Evolutionary conservation across 2,113 vertebrate species (phyloP), one percentile per base, ranked within the genome.

Genomic region (Sinocyclocheilus grahami): DNA sequence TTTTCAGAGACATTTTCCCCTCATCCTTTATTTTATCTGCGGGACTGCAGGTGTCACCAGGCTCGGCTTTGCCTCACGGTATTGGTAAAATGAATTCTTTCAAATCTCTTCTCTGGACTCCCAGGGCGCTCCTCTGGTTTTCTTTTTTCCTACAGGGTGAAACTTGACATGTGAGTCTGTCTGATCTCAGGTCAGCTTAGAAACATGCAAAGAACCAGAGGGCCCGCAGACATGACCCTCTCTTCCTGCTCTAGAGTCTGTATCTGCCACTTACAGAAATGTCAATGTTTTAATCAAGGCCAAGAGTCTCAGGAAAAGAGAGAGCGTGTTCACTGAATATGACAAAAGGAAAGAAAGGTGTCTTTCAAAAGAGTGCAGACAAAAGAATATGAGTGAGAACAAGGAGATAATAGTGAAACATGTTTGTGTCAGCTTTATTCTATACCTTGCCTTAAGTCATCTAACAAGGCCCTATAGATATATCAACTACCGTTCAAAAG

Each of bases 231-330:
- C 69, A 22, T 55, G 69, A 90, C 92, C 91, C 85, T 16, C 88
- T 87, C 87, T 89, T 93, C 90, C 91, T 90, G 86, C 75, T 86
- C 77, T n/a, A 75, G 85, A 86, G 83, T 74, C 88, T 86, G 89
- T 78, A 77, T 87, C 88, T 90, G 72, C 85, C 87, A 89, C 86
- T 92, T 63, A 67, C 42, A 82, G 82, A 94, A 95, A 93, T 93
- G 93, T 93, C 93, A 93, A 30, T 63, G 79, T 90, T 91, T 93
- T 92, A 92, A 90, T 91, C 53, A 81, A 89, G 83, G 86, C 48
- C 84, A 86, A 89, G 89, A 85, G 90, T 92, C 88, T 92, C 88
- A 91, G 27, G 82, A 77, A 83, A 86, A 33, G 76, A 89, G 27
- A 55, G 3, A 2, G 18, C 16, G 20, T 27, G 51, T 84, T 84